These are phyloP conservation scores for Drosophila falleni DNA, from an alignment of 2,888 invertebrate genomes.

Conservation along the genomic window DNA sequence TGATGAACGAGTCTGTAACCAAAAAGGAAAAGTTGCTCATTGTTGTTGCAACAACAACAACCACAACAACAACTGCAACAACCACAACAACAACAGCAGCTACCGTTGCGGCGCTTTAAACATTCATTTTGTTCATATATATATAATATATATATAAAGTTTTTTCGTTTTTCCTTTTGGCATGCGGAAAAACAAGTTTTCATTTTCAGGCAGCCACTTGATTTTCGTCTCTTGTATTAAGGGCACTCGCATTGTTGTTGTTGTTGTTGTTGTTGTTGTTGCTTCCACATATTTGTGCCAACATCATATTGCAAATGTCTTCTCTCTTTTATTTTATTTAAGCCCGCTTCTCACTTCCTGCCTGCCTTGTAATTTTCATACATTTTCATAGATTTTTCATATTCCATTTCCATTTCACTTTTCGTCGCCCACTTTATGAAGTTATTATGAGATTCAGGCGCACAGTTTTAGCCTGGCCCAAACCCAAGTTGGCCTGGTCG, in stretches of 20 bases:
- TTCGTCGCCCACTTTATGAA: conserved; percentile 66
- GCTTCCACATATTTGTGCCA: conserved; percentile 40
- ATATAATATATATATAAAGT: neutral
- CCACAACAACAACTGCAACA: conserved; percentile 22
- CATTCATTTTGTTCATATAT: conserved; percentile 38
- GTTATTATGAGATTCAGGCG: conserved; percentile 61
- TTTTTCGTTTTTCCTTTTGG: conserved; percentile 65
- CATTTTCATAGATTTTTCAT: conserved; percentile 48
- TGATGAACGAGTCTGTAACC: conserved; percentile 54
- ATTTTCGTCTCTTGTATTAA: conserved; percentile 62
- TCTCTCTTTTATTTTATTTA: neutral
- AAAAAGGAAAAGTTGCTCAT: conserved; percentile 80
- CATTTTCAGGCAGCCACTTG: conserved; percentile 65
- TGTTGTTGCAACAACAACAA: conserved; percentile 34
- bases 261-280: conserved; percentile 4
- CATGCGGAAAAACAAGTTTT: conserved; percentile 83
- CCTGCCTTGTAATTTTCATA: conserved; percentile 35
- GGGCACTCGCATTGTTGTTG: conserved; percentile 52
- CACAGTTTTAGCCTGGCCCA: conserved; percentile 16
- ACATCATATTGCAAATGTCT: conserved; percentile 13
- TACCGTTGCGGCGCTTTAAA: conserved; percentile 47
- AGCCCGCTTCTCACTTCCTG: conserved; percentile 49
- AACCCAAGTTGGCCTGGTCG: neutral
- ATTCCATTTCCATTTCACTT: conserved; percentile 67
- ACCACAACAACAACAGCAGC: conserved; percentile 30